Evolutionary conservation across 2,888 invertebrate species (phyloP).

Genomic region (Spialia ferax): DNA sequence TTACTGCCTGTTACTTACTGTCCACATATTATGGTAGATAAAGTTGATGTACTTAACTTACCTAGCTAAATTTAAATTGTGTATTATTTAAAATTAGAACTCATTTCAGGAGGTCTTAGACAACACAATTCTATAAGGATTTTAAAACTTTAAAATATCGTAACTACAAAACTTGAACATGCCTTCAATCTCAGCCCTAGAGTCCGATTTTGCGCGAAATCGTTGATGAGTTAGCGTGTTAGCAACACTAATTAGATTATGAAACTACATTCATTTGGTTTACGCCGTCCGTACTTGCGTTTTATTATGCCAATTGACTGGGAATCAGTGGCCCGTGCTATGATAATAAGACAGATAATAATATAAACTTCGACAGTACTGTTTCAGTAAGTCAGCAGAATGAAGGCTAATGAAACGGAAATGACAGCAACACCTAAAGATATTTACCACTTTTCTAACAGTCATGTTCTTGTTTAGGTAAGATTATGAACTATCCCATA

Average conservation of each 20-base stretch:
- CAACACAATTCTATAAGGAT: too few species aligned
- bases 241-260: conserved; percentile 39
- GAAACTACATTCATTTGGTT: conserved; percentile 35
- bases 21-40: too few species aligned
- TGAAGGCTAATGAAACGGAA: neutral
- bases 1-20: too few species aligned
- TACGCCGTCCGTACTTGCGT: conserved; percentile 18
- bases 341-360: conserved; percentile 1
- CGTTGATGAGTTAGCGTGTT: conserved; percentile 18
- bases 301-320: conserved; percentile 27
- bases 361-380: neutral
- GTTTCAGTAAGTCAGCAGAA: conserved; percentile 7
- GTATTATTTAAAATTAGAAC: too few species aligned
- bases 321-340: conserved; percentile 38
- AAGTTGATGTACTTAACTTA: too few species aligned
- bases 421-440: neutral
- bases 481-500: too few species aligned
- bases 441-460: too few species aligned
- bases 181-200: conserved; percentile 7
- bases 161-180: too few species aligned
- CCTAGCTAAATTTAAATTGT: too few species aligned
- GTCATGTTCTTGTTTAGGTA: too few species aligned
- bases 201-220: conserved; percentile 30
- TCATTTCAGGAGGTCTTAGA: too few species aligned
- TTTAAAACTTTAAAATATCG: too few species aligned